Evolutionary conservation across 2,797 vertebrate genomes (phyloP), one percentile per base, ranked within the genome.

Genomic region (Enteromius viviparus): DNA sequence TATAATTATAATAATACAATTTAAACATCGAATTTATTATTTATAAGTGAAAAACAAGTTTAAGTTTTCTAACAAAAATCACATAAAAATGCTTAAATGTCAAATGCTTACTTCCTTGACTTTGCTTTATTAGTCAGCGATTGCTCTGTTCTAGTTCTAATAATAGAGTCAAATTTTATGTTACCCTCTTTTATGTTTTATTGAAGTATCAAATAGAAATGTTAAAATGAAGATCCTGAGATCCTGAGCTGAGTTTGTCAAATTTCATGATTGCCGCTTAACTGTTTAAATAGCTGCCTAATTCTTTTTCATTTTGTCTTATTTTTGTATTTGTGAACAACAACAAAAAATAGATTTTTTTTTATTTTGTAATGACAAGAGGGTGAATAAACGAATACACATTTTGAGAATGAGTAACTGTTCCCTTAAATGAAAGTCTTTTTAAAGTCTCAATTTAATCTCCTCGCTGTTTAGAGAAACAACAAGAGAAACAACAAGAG

Each of bases 391-490:
- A 66, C 3, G 6, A 37, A 17, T 32, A 21, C 32, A 17, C 40
- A 29, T 23, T 71, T 3, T 55, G 19, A 55, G 4, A 21, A 37
- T 23, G 72, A 53, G 29, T 23, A 72, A n/a, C 53, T 55, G 53
- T 55, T n/a, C 9, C 53, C 21, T 79, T 15, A 12, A 69, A 21
- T 4, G 10, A 19, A 69, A 12, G 17, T 58, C 29, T 58, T 3
- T 26, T 15, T 80, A 51, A 60, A 55, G 53, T 49, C 12, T 3
- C 26, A 19, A 34, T 62, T 81, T 47, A 34, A 72, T 66, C n/a
- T 75, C 71, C n/a, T 29, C 66, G 45, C n/a, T 14, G 32, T 76
- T 14, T 53, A n/a, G n/a, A n/a, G n/a, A n/a, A n/a, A n/a, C n/a
- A n/a, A n/a, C n/a, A 1, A 40, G 29, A 53, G 58, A 71, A 65